phyloP scores from a whole-genome alignment of 2,113 vertebrate genomes.

The Pandion haliaetus region DNA sequence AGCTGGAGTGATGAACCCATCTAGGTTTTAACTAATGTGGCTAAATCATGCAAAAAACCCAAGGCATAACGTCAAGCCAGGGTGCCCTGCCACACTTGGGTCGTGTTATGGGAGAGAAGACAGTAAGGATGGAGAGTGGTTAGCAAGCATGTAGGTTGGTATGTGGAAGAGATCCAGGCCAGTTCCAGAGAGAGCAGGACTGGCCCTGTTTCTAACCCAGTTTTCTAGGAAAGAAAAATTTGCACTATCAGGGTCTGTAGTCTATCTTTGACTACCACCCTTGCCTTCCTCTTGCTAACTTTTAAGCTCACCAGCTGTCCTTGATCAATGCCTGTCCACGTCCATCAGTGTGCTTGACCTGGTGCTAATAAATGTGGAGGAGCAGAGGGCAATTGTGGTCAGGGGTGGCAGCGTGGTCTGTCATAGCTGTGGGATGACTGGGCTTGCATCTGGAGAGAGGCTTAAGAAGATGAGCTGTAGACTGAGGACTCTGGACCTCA shows the following conservation, averaged over 20 bases:
- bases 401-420: neutral
- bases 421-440: neutral
- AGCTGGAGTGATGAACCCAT: neutral
- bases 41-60: neutral
- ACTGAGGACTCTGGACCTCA: neutral
- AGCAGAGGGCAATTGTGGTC: fast-evolving
- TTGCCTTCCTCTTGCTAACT: neutral
- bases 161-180: neutral
- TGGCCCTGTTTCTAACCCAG: neutral
- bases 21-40: neutral
- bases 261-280: neutral
- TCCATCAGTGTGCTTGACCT: neutral
- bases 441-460: neutral
- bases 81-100: neutral
- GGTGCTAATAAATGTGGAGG: neutral
- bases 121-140: neutral
- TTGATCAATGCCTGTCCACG: neutral
- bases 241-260: neutral
- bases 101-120: neutral
- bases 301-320: neutral
- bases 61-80: neutral
- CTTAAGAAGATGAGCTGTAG: neutral
- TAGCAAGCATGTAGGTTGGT: neutral
- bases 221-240: neutral
- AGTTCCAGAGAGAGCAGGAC: neutral